Conservation (phyloP, 2,888 invertebrate genomes). For the Leptinotarsa rubiginosa region DNA sequence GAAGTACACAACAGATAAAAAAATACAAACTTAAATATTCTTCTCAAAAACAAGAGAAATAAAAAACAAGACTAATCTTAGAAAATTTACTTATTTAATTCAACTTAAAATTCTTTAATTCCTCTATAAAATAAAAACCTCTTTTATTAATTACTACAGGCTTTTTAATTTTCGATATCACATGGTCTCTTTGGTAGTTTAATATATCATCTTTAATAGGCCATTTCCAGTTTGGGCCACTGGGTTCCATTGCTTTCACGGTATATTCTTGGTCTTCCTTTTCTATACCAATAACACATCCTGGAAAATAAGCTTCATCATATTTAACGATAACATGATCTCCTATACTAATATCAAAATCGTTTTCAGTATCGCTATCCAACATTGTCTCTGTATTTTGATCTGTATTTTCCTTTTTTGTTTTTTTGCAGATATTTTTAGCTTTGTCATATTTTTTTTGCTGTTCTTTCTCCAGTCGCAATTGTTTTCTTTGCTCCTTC, state of each 20-base stretch:
- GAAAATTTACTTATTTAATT: no score
- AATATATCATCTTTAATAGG: conserved; percentile 16
- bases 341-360: background rate
- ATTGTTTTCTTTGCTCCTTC: background rate
- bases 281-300: background rate
- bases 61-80: no score
- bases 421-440: background rate
- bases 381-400: background rate
- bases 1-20: no score
- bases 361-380: background rate
- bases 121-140: conserved; percentile 18
- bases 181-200: conserved; percentile 2
- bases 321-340: background rate
- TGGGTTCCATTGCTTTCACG: background rate
- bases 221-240: conserved; percentile 13
- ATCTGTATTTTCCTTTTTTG: background rate
- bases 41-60: no score
- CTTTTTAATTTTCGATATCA: conserved; percentile 9
- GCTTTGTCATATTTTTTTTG: background rate
- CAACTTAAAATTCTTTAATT: conserved; percentile 1
- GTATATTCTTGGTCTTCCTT: background rate
- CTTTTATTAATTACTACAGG: conserved; percentile 8
- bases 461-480: background rate
- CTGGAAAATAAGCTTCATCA: background rate
- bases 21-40: no score